These are phyloP conservation scores for Pteronotus mesoamericanus DNA, from an alignment of 2,797 vertebrate genomes.

Conservation along the genomic window DNA sequence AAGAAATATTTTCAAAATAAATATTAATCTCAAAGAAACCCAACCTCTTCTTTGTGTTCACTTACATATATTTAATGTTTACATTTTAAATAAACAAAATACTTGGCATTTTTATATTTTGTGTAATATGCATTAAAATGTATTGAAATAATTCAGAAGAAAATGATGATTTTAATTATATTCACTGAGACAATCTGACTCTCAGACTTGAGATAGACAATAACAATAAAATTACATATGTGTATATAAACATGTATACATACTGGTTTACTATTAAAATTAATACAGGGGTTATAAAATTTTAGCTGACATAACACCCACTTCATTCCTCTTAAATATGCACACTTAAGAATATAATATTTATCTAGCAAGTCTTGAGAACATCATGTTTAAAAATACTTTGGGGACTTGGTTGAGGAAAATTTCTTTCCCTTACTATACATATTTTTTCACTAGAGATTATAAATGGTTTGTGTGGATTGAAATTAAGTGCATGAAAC, in stretches of 20 bases:
- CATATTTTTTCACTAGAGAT: neutral
- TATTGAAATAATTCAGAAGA: neutral
- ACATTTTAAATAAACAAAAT: neutral
- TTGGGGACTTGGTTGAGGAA: neutral
- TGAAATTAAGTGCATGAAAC: constrained; percentile 47
- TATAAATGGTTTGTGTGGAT: constrained; percentile 20
- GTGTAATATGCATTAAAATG: neutral
- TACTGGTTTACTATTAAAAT: neutral
- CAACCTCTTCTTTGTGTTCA: neutral
- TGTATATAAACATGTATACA: neutral
- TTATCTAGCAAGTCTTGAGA: neutral
- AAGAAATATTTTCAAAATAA: neutral
- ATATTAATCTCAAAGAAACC: neutral
- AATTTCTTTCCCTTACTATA: neutral
- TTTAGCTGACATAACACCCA: neutral
- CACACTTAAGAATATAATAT: neutral
- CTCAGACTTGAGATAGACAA: neutral
- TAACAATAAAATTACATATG: neutral
- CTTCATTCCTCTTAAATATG: neutral
- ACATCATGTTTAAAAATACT: constrained; percentile 38
- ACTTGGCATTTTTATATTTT: neutral
- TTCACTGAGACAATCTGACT: neutral
- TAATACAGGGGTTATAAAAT: neutral
- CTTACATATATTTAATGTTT: neutral
- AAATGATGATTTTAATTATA: neutral